Evolutionary conservation across 2,113 vertebrate species (phyloP), one percentile per base, ranked within the genome.

Genomic region (Xiphophorus couchianus): DNA sequence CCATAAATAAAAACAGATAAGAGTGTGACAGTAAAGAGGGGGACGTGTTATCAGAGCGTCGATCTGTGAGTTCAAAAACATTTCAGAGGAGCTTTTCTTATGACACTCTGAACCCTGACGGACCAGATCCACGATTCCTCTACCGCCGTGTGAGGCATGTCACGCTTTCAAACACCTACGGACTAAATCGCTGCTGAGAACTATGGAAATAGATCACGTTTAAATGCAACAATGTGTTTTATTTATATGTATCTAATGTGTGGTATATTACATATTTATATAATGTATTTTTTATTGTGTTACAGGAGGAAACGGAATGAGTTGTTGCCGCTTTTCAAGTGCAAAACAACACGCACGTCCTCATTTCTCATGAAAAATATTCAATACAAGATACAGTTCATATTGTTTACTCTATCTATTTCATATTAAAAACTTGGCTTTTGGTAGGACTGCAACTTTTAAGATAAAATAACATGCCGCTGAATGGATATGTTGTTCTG

Each of bases 1-100:
- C 48, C 35, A 69, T 80, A 78, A 82, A 73, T 66, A 51, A 42
- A 58, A n/a, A 11, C 0, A 15, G 87, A 85, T 88, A 83, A 80
- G 62, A 28, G 14, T 25, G 44, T 0, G 0, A 44, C 74, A 31
- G 58, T 87, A 82, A 88, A 84, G 63, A 82, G 71, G 71, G 58
- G 29, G 71, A 71, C 66, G 73, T 76, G 58, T 70, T 65, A 82
- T 85, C 83, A 73, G n/a, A 6, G 62, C 17, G 2, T 19, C 0
- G 67, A 15, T 91, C 77, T 64, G 64, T 67, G 39, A 61, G 12
- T 1, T 74, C 51, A 63, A 25, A 74, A 69, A 44, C 14, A 2
- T 13, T 83, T 19, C 3, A 72, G 66, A 73, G 9, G 27, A 8
- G 10, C 22, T 4, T 37, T 31, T 77, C 62, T 62, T 75, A 29